Conservation (phyloP, 2,888 invertebrate genomes). For the Fragum sueziense region DNA sequence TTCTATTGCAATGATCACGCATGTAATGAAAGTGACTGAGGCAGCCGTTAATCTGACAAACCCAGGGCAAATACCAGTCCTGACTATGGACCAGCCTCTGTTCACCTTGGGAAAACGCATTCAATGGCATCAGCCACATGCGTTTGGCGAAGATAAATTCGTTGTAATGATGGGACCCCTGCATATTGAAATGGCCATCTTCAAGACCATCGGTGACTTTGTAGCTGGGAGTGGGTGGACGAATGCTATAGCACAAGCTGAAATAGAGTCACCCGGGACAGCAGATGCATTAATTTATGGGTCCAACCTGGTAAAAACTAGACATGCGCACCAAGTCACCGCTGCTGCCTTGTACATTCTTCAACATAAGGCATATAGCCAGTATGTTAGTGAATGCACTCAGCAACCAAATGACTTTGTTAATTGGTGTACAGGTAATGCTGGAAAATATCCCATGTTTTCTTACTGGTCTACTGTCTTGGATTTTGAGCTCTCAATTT, state of each 20-base stretch:
- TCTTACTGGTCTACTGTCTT: too few species aligned
- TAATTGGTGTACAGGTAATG: slow-evolving; percentile 55
- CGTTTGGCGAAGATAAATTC: slow-evolving; percentile 66
- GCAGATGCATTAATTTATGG: slow-evolving; percentile 60
- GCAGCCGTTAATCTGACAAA: background rate
- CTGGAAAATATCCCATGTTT: too few species aligned
- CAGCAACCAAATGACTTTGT: too few species aligned
- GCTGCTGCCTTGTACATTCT: too few species aligned
- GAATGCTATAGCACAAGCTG: slow-evolving; percentile 52
- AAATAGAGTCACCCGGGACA: slow-evolving; percentile 62
- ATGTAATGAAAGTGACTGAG: slow-evolving; percentile 50
- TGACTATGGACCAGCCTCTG: background rate
- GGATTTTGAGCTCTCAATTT: too few species aligned
- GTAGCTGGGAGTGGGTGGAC: slow-evolving; percentile 71
- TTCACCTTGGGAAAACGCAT: slow-evolving; percentile 61
- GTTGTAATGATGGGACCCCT: slow-evolving; percentile 72
- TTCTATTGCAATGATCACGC: background rate
- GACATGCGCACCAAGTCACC: too few species aligned
- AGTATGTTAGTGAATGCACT: too few species aligned
- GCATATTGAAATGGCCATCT: slow-evolving; percentile 72
- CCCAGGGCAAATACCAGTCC: background rate
- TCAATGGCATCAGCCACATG: slow-evolving; percentile 71
- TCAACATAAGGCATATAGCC: too few species aligned
- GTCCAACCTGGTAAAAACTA: slow-evolving; percentile 46
- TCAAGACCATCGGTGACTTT: slow-evolving; percentile 65